Percentiles rank a stretch among this genome's conserved stretches.
phyloP scores from a whole-genome alignment of 2,888 invertebrate species.

The Metopia argyrocephala region DNA sequence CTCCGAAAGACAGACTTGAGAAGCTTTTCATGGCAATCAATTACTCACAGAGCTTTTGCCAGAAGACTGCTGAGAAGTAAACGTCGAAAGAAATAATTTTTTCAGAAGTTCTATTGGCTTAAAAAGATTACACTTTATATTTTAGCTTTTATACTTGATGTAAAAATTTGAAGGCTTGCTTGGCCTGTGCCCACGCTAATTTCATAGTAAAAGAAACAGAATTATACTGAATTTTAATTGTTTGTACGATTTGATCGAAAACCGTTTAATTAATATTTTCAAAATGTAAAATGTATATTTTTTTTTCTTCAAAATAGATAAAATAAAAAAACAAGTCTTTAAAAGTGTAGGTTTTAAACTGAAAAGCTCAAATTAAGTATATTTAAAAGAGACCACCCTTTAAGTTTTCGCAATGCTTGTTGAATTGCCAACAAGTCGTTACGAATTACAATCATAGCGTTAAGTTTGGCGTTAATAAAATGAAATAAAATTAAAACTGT shows the following conservation, averaged over 20 bases:
- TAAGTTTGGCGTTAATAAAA: background rate
- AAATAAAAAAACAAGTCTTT: background rate
- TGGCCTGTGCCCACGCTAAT: conserved; percentile 18
- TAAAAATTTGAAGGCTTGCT: conserved; percentile 9
- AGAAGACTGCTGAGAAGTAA: too few relatives aligned
- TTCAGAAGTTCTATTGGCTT: too few relatives aligned
- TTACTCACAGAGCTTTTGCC: too few relatives aligned
- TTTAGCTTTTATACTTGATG: too few relatives aligned
- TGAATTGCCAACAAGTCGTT: background rate
- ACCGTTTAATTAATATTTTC: conserved; percentile 45
- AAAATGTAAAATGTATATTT: conserved; percentile 7
- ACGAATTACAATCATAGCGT: background rate
- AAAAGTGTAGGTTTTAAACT: background rate
- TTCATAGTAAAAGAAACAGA: conserved; percentile 5
- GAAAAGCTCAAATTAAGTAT: background rate
- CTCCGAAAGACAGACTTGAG: too few relatives aligned
- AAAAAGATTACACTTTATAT: too few relatives aligned
- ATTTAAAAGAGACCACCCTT: background rate
- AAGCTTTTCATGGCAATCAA: too few relatives aligned
- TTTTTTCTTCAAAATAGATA: background rate
- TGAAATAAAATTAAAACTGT: too few relatives aligned
- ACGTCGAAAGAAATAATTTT: too few relatives aligned
- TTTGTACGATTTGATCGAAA: conserved; percentile 43
- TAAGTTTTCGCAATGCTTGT: background rate
- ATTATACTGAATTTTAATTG: too few relatives aligned